phyloP scores from a whole-genome alignment of 2,797 vertebrate genomes.

The Bufotes viridis region DNA sequence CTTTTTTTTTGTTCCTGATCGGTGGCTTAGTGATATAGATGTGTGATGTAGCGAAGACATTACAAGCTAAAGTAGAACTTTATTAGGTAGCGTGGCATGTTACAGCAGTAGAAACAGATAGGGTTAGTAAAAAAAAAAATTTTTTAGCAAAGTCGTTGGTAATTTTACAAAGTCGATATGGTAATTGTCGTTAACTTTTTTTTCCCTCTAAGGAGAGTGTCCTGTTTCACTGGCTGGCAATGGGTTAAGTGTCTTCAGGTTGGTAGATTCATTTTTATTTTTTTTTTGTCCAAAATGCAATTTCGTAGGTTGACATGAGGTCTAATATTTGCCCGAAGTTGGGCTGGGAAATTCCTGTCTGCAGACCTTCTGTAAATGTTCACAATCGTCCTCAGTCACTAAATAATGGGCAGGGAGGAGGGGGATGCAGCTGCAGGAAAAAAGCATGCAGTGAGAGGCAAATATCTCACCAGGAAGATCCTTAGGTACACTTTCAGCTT shows the following conservation, averaged over 20 bases:
- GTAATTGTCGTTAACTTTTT: constrained; percentile 32
- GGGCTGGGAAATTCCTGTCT: background rate
- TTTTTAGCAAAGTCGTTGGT: constrained; percentile 48
- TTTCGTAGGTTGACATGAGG: background rate
- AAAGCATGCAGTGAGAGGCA: background rate
- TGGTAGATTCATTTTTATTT: background rate
- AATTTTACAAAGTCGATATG: constrained; percentile 50
- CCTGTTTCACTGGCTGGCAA: background rate
- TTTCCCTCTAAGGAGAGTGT: constrained; percentile 27
- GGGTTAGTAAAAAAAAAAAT: constrained; percentile 36
- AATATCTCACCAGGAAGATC: background rate
- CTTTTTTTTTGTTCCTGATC: constrained; percentile 47
- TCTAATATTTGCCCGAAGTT: background rate
- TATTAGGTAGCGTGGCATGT: constrained; percentile 62
- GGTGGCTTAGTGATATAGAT: constrained; percentile 59
- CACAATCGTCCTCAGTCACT: background rate
- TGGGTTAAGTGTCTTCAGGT: constrained; percentile 18
- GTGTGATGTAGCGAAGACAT: constrained; percentile 57
- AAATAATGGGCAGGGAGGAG: background rate
- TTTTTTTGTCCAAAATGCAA: background rate
- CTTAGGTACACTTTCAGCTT: background rate
- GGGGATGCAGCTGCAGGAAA: background rate
- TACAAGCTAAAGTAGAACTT: constrained; percentile 43
- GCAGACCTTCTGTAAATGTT: background rate
- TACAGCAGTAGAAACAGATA: constrained; percentile 61